phyloP scores from a whole-genome alignment of 2,113 vertebrate genomes.

The Alexandromys fortis region DNA sequence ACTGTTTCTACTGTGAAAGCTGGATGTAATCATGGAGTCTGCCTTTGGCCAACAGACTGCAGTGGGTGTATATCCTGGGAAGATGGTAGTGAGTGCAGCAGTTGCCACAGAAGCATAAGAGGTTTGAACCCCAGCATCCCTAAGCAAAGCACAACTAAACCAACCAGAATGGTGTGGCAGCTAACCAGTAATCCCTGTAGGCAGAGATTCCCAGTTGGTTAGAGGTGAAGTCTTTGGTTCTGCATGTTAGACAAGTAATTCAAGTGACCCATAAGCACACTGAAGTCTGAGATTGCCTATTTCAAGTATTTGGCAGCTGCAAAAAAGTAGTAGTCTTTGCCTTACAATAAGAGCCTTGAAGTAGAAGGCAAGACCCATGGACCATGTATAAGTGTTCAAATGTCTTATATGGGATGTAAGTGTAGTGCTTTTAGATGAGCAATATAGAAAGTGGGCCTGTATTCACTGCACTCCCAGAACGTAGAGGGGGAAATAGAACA shows the following conservation, averaged over 20 bases:
- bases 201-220: background rate
- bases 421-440: background rate
- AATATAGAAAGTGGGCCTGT: background rate
- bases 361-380: background rate
- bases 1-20: background rate
- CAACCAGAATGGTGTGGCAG: too few species aligned
- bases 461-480: background rate
- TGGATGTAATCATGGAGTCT: background rate
- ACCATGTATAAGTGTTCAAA: background rate
- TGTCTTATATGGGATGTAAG: background rate
- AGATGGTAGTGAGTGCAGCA: background rate
- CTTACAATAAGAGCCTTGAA: background rate
- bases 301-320: background rate
- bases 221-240: background rate
- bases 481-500: background rate
- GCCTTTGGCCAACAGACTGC: background rate
- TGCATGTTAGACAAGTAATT: slow-evolving; percentile 5
- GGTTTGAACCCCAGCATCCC: background rate
- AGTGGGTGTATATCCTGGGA: too few species aligned
- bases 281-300: background rate
- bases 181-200: too few species aligned
- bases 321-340: background rate
- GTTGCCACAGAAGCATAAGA: background rate
- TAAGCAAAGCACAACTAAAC: background rate
- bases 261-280: background rate